A percentile compares a stretch with the other conserved stretches of the same genome.
These are phyloP conservation scores for Epicampocera succincta DNA, from an alignment of 2,888 invertebrate genomes.

Conservation along the genomic window DNA sequence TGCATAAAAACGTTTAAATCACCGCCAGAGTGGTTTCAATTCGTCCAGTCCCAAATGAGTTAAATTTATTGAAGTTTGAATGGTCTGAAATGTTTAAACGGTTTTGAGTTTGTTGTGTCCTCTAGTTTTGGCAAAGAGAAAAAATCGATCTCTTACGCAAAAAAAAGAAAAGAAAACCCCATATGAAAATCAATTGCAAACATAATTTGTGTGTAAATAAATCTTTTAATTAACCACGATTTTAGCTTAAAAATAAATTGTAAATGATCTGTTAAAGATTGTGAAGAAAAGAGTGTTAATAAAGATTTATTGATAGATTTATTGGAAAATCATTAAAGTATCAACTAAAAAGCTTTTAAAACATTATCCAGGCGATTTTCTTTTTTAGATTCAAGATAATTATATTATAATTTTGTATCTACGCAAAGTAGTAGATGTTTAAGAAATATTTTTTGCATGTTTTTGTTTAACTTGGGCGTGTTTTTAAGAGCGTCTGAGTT, in stretches of 20 bases:
- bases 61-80: conserved; percentile 56
- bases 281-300: conserved; percentile 16
- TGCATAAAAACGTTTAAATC: conserved; percentile 65
- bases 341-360: conserved; percentile 24
- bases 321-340: conserved; percentile 53
- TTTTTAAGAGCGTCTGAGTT: no score
- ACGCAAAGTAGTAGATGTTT: no score
- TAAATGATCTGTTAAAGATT: conserved; percentile 40
- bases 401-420: no score
- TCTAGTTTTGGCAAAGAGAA: conserved; percentile 24
- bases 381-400: no score
- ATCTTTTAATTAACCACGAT: conserved; percentile 46
- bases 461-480: no score
- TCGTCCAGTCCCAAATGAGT: conserved; percentile 14
- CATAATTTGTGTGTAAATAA: conserved; percentile 22
- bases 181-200: conserved; percentile 41
- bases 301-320: conserved; percentile 51
- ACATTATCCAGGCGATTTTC: no score
- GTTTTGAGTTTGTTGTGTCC: conserved; percentile 44
- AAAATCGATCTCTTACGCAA: conserved; percentile 16
- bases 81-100: conserved; percentile 14
- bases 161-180: neutral
- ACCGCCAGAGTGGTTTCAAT: conserved; percentile 44
- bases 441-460: no score
- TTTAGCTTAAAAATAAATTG: conserved; percentile 31